These are phyloP conservation scores for Protobothrops flavoviridis DNA, from an alignment of 2,113 vertebrate species.

Conservation along the genomic window DNA sequence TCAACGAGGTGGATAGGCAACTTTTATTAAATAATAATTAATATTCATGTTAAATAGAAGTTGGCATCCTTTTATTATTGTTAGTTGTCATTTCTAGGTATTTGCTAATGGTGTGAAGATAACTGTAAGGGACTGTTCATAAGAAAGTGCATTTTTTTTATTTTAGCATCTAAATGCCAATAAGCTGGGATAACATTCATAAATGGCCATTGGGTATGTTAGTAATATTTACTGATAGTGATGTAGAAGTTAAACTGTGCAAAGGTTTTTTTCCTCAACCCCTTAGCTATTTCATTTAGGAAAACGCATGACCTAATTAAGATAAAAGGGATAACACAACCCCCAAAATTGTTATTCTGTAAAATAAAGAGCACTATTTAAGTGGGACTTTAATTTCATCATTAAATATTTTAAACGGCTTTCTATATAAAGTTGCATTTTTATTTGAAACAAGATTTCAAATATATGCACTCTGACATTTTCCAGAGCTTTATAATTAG, in stretches of 20 bases:
- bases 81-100: background rate
- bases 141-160: background rate
- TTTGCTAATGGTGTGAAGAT: rapidly evolving
- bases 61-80: background rate
- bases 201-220: slow-evolving; percentile 36
- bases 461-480: slow-evolving; percentile 44
- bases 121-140: background rate
- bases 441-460: slow-evolving; percentile 57
- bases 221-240: slow-evolving; percentile 46
- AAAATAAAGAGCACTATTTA: slow-evolving; percentile 56
- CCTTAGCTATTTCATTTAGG: slow-evolving; percentile 32
- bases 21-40: background rate
- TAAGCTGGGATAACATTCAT: background rate
- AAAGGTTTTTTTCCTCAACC: slow-evolving; percentile 20
- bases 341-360: slow-evolving; percentile 51
- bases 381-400: slow-evolving; percentile 61
- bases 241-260: slow-evolving; percentile 22
- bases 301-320: slow-evolving; percentile 64
- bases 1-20: background rate
- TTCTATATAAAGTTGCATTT: slow-evolving; percentile 44
- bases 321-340: slow-evolving; percentile 53
- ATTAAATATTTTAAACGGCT: slow-evolving; percentile 62
- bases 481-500: slow-evolving; percentile 51
- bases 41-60: background rate
- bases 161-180: slow-evolving; percentile 8